These are phyloP conservation scores for Arnoldichthys spilopterus DNA, from an alignment of 2,797 vertebrate genomes.

Conservation along the genomic window DNA sequence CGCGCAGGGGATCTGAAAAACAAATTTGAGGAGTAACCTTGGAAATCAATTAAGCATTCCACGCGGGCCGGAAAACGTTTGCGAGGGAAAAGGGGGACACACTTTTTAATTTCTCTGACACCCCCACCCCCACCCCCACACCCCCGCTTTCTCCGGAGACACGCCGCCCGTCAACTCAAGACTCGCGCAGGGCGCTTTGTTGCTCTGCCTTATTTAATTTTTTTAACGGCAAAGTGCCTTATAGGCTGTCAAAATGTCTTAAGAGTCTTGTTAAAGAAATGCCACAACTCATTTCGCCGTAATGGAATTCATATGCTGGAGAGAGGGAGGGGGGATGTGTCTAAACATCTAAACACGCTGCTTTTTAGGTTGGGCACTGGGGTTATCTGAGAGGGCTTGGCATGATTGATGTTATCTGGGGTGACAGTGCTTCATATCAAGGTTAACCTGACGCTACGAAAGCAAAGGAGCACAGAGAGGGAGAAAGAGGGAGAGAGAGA, in stretches of 20 bases:
- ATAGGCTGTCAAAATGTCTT: conserved; percentile 82
- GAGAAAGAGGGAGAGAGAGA: conserved; percentile 1
- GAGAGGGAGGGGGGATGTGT: conserved; percentile 71
- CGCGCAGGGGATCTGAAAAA: conserved; percentile 74
- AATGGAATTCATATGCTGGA: conserved; percentile 79
- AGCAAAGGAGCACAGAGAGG: conserved; percentile 60
- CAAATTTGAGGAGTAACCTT: conserved; percentile 79
- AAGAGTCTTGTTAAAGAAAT: conserved; percentile 82
- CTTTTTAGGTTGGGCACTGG: conserved; percentile 81
- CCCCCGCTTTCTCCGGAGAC: conserved; percentile 62
- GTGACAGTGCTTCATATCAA: conserved; percentile 81
- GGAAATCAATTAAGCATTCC: conserved; percentile 81
- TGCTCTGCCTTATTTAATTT: conserved; percentile 62
- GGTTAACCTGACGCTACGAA: conserved; percentile 80
- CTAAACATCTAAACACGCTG: conserved; percentile 82
- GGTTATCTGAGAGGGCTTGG: conserved; percentile 79
- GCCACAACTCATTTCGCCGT: conserved; percentile 79
- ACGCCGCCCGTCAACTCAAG: conserved; percentile 66
- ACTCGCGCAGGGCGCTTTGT: conserved; percentile 64
- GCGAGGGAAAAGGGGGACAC: conserved; percentile 60
- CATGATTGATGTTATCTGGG: conserved; percentile 81
- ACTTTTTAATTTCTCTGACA: conserved; percentile 48
- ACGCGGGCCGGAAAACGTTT: conserved; percentile 63
- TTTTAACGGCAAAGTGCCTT: conserved; percentile 71
- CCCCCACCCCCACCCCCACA: conserved; percentile 42